Evolutionary conservation across 2,888 invertebrate genomes (phyloP).

Genomic region (Escarpia spicata): DNA sequence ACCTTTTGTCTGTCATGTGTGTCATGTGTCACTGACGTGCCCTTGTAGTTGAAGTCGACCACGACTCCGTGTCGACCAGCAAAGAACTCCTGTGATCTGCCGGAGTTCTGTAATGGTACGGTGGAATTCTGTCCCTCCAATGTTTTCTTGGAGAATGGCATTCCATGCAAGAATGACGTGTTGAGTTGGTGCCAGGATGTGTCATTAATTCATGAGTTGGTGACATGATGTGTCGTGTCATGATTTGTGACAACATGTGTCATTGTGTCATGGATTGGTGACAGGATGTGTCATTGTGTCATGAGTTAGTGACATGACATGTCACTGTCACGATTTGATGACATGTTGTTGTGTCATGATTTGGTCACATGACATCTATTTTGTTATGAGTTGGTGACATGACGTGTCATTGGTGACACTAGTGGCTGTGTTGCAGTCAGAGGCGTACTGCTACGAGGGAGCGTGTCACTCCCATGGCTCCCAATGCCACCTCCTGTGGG

Average conservation of each 20-base stretch:
- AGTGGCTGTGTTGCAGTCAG: not conserved
- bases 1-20: no score
- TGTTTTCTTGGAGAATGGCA: not conserved
- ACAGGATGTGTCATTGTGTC: not conserved
- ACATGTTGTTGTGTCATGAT: not conserved
- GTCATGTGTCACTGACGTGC: not conserved
- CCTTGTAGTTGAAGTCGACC: conserved; percentile 74
- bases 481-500: conserved; percentile 94
- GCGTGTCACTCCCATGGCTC: conserved; percentile 87
- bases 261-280: not conserved
- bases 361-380: not conserved
- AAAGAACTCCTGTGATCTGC: conserved; percentile 90
- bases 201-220: not conserved
- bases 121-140: conserved; percentile 87
- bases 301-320: not conserved
- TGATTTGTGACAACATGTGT: not conserved
- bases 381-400: no score
- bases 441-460: conserved; percentile 91
- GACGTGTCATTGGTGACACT: no score
- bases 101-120: conserved; percentile 94
- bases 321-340: not conserved
- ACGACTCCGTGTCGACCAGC: conserved; percentile 84
- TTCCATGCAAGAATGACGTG: conserved; percentile 68
- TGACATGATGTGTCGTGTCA: not conserved
- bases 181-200: not conserved